Base-by-base conservation (phyloP, 2,888 invertebrate species). In the Neocrepidodera transversa region DNA sequence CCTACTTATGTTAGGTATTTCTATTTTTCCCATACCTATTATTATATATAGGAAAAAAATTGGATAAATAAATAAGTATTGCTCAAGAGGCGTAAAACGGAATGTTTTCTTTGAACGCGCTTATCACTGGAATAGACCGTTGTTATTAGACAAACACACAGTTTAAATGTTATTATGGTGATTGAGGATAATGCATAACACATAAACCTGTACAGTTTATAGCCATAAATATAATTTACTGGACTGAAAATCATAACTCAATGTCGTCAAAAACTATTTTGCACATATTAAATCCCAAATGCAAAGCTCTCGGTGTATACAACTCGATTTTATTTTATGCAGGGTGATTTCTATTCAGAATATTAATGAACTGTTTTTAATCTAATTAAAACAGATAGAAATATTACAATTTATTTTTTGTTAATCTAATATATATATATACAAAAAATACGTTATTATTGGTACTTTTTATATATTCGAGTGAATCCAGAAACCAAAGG, bases 261-360 rank as follows among this genome's bases (percentile, higher is more conserved):
- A 23, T 28, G 52, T 49, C 49, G 49, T 57, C 53, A 61, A 53
- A 51, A 60, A 45, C 47, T 30, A 40, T 61, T 61, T 61, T 61
- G 52, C 57, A 49, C 57, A 53, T 48, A 61, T 57, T 58, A 38
- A 43, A 53, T 52, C 26, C 16, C 10, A 23, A 36, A 61, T 53
- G 49, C 56, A 52, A 26, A 43, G 17, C 45, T 53, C 32, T 50
- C 40, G 20, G 20, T 38, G 47, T 28, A 36, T 28, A 36, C 28
- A 35, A 35, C 35, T 17, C 23, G 23, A 6, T 6, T 23, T 23
- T 23, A 23, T 13, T 38, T 28, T 20, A 17, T 20, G 47, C 10
- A 55, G 48, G 48, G 48, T 18, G 18, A 32, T 48, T 47, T 13
- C 17, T 14, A n/a, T n/a, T n/a, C n/a, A n/a, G n/a, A n/a, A n/a